Conservation (phyloP, 2,113 vertebrate species). For the Sphyrna mokarran region DNA sequence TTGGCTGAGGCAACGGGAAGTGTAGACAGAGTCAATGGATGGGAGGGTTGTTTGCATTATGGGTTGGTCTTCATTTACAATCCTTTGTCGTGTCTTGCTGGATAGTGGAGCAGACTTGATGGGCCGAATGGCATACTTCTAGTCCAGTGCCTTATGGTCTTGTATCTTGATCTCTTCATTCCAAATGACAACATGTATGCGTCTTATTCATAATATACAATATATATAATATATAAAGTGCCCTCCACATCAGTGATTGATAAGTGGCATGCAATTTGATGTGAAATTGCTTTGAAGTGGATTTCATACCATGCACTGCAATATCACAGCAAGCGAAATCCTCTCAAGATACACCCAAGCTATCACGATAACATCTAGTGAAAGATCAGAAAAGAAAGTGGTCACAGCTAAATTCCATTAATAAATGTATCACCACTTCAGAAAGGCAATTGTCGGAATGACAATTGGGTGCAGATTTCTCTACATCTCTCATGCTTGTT, state of each 20-base stretch:
- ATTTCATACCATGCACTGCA: neutral
- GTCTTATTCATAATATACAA: neutral
- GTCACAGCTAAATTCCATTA: neutral
- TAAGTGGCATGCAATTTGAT: conserved; percentile 16
- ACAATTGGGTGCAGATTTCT: neutral
- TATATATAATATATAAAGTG: neutral
- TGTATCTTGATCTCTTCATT: neutral
- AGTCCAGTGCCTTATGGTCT: too few species aligned
- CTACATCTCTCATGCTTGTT: neutral
- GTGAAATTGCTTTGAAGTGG: conserved; percentile 32
- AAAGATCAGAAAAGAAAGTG: neutral
- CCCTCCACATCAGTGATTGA: neutral
- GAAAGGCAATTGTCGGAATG: neutral
- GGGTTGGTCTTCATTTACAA: too few species aligned
- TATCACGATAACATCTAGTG: neutral
- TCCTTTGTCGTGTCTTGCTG: too few species aligned
- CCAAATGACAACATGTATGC: neutral
- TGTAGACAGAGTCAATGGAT: too few species aligned
- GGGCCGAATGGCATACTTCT: too few species aligned
- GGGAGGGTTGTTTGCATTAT: too few species aligned
- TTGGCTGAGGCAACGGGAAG: too few species aligned
- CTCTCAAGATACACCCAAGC: neutral
- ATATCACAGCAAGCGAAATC: neutral
- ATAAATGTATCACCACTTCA: conserved; percentile 27
- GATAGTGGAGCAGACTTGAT: too few species aligned